These are phyloP conservation scores for Hymenochirus boettgeri DNA, from an alignment of 2,113 vertebrate genomes.

Conservation along the genomic window DNA sequence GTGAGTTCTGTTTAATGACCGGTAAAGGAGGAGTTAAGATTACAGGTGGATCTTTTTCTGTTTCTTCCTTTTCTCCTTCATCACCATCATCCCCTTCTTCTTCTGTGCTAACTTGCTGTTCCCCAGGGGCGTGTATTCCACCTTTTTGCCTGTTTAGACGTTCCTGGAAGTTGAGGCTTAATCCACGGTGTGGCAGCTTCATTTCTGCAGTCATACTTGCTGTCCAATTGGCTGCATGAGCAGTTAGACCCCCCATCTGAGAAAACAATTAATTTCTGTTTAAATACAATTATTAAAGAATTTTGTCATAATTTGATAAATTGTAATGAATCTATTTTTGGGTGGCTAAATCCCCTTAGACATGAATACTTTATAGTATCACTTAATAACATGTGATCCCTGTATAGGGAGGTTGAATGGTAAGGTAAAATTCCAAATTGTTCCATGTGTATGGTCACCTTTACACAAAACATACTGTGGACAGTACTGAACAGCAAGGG, in stretches of 20 bases:
- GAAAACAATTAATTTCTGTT: not conserved
- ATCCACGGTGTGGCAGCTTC: slow-evolving; percentile 67
- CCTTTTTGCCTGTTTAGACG: slow-evolving; percentile 65
- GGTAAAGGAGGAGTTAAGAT: not conserved
- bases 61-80: not conserved
- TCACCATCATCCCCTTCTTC: slow-evolving; percentile 18
- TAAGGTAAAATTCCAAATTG: too few species aligned
- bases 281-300: too few species aligned
- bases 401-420: too few species aligned
- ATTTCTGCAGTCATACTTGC: slow-evolving; percentile 79
- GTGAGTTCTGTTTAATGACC: not conserved
- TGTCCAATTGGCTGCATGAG: slow-evolving; percentile 87
- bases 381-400: too few species aligned
- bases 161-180: slow-evolving; percentile 64
- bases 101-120: slow-evolving; percentile 22
- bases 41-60: slow-evolving; percentile 40
- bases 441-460: too few species aligned
- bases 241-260: slow-evolving; percentile 85
- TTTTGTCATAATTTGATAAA: too few species aligned
- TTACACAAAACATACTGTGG: too few species aligned
- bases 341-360: too few species aligned
- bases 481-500: too few species aligned
- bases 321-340: too few species aligned
- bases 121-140: slow-evolving; percentile 45
- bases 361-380: too few species aligned